Evolutionary conservation across 2,797 vertebrate genomes (phyloP).

Genomic region (Morelia viridis): DNA sequence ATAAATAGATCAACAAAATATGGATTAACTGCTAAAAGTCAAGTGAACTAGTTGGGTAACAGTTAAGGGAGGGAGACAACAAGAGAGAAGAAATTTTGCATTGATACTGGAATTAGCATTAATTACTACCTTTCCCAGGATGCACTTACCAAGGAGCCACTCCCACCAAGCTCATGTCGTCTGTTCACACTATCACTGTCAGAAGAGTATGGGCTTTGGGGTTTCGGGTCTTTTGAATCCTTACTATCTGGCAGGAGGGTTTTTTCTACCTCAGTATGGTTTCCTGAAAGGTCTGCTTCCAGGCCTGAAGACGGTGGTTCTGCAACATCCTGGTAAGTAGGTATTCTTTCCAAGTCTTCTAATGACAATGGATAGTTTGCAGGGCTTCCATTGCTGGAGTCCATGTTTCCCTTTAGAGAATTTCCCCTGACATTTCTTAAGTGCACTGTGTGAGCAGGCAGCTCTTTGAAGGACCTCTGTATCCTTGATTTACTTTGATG

Average conservation of each 20-base stretch:
- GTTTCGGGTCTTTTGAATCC: constrained; percentile 22
- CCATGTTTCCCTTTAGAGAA: constrained; percentile 43
- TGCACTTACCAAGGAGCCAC: constrained; percentile 57
- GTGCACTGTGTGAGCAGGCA: constrained; percentile 1
- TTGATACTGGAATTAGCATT: not conserved
- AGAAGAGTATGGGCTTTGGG: constrained; percentile 1
- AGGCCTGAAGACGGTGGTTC: constrained; percentile 29
- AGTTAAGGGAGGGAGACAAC: not conserved
- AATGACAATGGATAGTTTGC: not conserved
- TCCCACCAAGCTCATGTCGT: not conserved
- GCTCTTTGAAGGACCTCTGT: constrained; percentile 40
- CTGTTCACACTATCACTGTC: constrained; percentile 42
- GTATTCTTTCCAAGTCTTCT: not conserved
- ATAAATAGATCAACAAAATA: not conserved
- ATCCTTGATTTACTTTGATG: constrained; percentile 46
- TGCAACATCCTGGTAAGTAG: constrained; percentile 4
- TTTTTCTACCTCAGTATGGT: constrained; percentile 7
- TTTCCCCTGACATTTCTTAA: constrained; percentile 19
- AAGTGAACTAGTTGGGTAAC: not conserved
- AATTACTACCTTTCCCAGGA: not conserved
- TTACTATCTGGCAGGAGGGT: not conserved
- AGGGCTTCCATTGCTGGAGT: not conserved
- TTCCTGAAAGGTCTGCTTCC: constrained; percentile 20
- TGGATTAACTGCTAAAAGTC: not conserved
- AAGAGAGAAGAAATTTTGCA: not conserved